Conservation (phyloP, 2,113 vertebrate species). For the Cranoglanis bouderius region DNA sequence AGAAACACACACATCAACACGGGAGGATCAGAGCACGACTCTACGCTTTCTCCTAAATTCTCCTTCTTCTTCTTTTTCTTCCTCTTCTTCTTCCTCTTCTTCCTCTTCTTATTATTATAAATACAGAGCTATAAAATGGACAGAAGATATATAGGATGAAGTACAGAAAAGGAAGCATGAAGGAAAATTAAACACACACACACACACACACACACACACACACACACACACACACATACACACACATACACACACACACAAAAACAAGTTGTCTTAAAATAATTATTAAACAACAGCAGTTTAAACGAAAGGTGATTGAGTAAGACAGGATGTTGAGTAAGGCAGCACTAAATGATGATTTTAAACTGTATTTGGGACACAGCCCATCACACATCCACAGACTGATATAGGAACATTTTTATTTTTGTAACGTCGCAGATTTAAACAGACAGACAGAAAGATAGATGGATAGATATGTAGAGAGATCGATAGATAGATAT, state of each 20-base stretch:
- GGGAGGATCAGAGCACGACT: slow-evolving; percentile 51
- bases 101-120: background rate
- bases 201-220: slow-evolving; percentile 58
- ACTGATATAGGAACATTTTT: too few species aligned
- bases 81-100: slow-evolving; percentile 66
- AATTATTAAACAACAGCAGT: background rate
- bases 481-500: too few species aligned
- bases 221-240: background rate
- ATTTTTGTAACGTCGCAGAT: too few species aligned
- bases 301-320: too few species aligned
- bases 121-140: background rate
- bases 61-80: slow-evolving; percentile 65
- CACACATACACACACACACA: background rate
- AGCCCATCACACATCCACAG: too few species aligned
- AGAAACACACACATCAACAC: slow-evolving; percentile 42
- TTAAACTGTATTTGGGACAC: too few species aligned
- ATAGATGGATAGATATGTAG: too few species aligned
- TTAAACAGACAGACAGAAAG: background rate
- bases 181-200: slow-evolving; percentile 43
- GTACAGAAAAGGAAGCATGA: background rate
- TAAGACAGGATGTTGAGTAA: too few species aligned
- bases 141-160: background rate
- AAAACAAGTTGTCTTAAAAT: too few species aligned
- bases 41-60: slow-evolving; percentile 57
- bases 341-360: too few species aligned